Conservation (phyloP, 2,113 vertebrate species). For the Trinectes maculatus region DNA sequence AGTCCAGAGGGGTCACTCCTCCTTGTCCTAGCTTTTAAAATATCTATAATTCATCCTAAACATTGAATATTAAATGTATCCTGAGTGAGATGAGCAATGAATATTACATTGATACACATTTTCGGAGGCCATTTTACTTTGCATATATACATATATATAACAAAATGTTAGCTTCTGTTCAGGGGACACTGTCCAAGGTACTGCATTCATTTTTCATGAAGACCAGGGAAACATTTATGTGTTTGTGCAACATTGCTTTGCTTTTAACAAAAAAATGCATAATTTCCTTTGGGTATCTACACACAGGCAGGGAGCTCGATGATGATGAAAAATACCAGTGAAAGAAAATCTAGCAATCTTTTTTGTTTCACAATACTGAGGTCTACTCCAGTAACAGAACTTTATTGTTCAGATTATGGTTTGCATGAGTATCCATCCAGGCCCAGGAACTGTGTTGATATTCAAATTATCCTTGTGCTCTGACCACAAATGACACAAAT, state of each 20-base stretch:
- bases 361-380: constrained; percentile 5
- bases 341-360: constrained; percentile 6
- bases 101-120: constrained; percentile 61
- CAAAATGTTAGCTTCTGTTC: constrained; percentile 27
- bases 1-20: constrained; percentile 12
- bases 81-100: constrained; percentile 47
- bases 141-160: constrained; percentile 39
- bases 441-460: constrained; percentile 18
- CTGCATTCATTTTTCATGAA: constrained; percentile 61
- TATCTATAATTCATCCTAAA: constrained; percentile 68
- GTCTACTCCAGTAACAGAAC: constrained; percentile 25
- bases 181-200: constrained; percentile 30
- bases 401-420: constrained; percentile 25
- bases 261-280: constrained; percentile 27
- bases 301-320: constrained; percentile 27
- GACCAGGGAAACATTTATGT: constrained; percentile 24
- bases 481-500: constrained; percentile 39
- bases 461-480: constrained; percentile 30
- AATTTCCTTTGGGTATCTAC: constrained; percentile 31
- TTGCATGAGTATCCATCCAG: not conserved
- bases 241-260: constrained; percentile 19
- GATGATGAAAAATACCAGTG: constrained; percentile 53
- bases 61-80: constrained; percentile 54
- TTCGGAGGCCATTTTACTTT: constrained; percentile 4
- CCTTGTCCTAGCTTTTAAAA: constrained; percentile 65